Evolutionary conservation across 2,797 vertebrate genomes (phyloP).

Genomic region (Hypotaenidia okinawae): DNA sequence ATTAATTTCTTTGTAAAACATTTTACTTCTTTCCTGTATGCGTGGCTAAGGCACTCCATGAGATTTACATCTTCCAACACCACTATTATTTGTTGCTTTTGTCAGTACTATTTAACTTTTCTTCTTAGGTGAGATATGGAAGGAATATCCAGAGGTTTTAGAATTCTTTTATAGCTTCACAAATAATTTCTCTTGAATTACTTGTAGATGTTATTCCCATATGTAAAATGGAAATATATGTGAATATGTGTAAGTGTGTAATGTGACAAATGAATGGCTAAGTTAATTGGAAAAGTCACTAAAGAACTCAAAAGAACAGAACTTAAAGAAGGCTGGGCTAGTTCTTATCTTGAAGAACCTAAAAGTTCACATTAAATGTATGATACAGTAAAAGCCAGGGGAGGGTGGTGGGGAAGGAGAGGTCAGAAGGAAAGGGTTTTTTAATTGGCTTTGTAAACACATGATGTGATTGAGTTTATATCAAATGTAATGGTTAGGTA

Average conservation of each 20-base stretch:
- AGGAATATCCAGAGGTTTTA: neutral
- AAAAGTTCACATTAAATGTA: neutral
- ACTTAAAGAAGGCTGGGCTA: neutral
- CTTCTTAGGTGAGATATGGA: neutral
- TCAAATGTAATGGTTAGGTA: neutral
- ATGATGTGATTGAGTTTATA: neutral
- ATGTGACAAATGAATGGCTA: neutral
- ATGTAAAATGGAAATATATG: neutral
- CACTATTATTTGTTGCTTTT: neutral
- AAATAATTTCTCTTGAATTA: neutral
- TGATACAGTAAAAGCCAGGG: neutral
- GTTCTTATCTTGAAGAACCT: neutral
- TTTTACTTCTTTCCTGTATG: neutral
- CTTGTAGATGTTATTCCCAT: neutral
- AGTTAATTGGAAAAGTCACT: neutral
- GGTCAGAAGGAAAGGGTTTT: neutral
- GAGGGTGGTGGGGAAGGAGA: too few relatives aligned
- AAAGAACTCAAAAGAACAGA: neutral
- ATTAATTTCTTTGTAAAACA: neutral
- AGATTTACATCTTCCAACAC: neutral
- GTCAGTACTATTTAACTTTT: neutral
- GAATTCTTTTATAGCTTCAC: neutral
- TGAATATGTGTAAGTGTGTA: neutral
- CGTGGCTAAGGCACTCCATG: neutral
- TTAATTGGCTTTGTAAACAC: neutral